Evolutionary conservation across 2,888 invertebrate genomes (phyloP).

Genomic region (Ophioninae sp.): DNA sequence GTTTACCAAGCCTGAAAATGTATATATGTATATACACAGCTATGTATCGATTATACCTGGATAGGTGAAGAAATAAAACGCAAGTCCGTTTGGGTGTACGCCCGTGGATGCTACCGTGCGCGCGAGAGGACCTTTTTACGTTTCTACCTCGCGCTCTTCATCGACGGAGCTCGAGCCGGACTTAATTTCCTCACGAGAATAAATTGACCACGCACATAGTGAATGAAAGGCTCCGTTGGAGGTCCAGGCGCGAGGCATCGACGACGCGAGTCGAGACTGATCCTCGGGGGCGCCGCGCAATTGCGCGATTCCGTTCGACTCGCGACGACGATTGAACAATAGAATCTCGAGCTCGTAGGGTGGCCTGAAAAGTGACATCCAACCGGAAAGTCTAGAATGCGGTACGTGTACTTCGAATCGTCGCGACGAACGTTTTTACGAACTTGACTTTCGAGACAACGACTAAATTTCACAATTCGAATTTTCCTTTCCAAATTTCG

Average conservation of each 20-base stretch:
- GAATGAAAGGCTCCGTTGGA: conserved; percentile 76
- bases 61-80: neutral
- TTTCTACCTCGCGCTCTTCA: conserved; percentile 52
- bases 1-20: too few species aligned
- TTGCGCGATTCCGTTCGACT: conserved; percentile 66
- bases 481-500: too few species aligned
- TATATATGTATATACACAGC: neutral
- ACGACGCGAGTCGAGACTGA: conserved; percentile 13
- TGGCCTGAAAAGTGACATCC: too few species aligned
- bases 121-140: conserved; percentile 54
- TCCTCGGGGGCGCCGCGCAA: conserved; percentile 3
- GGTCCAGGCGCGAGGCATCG: conserved; percentile 67
- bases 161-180: conserved; percentile 35
- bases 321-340: conserved; percentile 72
- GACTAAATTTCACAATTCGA: too few species aligned
- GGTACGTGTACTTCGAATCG: too few species aligned
- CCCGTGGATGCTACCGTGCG: conserved; percentile 44
- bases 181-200: conserved; percentile 63
- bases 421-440: too few species aligned
- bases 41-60: neutral
- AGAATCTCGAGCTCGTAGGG: conserved; percentile 50
- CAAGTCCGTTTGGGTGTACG: neutral
- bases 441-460: too few species aligned
- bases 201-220: conserved; percentile 63
- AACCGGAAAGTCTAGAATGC: too few species aligned